phyloP scores from a whole-genome alignment of 2,797 vertebrate genomes.

The Lacerta viridis region DNA sequence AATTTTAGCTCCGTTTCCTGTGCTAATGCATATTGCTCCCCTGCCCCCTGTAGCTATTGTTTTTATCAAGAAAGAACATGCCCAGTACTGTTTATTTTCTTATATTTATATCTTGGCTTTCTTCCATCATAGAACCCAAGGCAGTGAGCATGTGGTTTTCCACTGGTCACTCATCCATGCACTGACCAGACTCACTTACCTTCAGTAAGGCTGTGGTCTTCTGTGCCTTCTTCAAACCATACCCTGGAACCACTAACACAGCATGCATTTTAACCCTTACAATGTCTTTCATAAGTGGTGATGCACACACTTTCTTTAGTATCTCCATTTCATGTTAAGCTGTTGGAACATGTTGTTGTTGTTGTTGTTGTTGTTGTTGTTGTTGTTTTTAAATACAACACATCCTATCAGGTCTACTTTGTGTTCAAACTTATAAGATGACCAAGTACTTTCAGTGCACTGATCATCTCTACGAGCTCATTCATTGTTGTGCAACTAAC shows the following conservation, averaged over 20 bases:
- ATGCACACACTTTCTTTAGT: background rate
- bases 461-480: background rate
- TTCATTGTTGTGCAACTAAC: background rate
- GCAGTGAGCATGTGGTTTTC: too few species aligned
- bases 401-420: background rate
- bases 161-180: too few species aligned
- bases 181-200: too few species aligned
- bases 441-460: background rate
- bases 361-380: too few species aligned
- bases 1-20: too few species aligned
- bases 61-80: background rate
- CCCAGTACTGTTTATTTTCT: too few species aligned
- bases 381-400: too few species aligned
- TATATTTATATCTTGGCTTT: too few species aligned
- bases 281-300: background rate
- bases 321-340: background rate
- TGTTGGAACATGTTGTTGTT: background rate
- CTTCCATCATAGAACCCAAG: too few species aligned
- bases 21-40: background rate
- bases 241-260: background rate
- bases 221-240: too few species aligned
- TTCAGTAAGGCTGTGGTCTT: too few species aligned
- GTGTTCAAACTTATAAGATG: background rate
- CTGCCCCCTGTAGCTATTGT: background rate
- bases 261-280: background rate